These are phyloP conservation scores for Rhinogobio ventralis DNA, from an alignment of 2,797 vertebrate genomes.

Conservation along the genomic window DNA sequence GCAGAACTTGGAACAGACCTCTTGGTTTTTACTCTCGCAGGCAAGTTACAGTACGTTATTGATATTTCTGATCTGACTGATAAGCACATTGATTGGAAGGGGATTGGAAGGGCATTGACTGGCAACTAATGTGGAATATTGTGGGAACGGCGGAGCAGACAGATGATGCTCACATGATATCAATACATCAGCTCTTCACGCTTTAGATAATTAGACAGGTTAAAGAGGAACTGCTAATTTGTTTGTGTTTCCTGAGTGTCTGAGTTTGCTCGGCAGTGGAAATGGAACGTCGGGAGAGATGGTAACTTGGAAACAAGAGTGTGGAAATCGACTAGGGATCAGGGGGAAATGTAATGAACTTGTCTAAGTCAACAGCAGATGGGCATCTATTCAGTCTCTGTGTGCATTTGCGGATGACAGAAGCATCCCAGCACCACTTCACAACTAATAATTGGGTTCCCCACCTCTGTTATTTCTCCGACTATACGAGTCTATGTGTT, in stretches of 20 bases:
- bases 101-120: not conserved
- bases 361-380: slow-evolving; percentile 24
- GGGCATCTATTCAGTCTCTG: slow-evolving; percentile 1
- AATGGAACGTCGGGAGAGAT: not conserved
- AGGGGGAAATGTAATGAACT: slow-evolving; percentile 29
- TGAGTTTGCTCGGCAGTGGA: not conserved
- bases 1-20: not conserved
- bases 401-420: slow-evolving; percentile 1
- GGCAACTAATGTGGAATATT: slow-evolving; percentile 1
- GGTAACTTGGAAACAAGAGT: slow-evolving; percentile 52
- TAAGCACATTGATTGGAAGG: not conserved
- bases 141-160: not conserved
- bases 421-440: slow-evolving; percentile 14
- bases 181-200: not conserved
- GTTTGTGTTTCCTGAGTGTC: not conserved
- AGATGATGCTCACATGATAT: not conserved
- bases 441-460: slow-evolving; percentile 17
- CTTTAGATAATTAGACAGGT: slow-evolving; percentile 16
- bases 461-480: slow-evolving; percentile 14
- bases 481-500: not conserved
- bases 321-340: not conserved
- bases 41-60: not conserved
- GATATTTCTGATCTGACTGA: not conserved
- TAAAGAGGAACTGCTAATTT: slow-evolving; percentile 21
- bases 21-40: not conserved